Evolutionary conservation across 1,140 invertebrate genomes (phyloP), one percentile per base, ranked within the genome.

Genomic region (Leptestheria dahalacensis): DNA sequence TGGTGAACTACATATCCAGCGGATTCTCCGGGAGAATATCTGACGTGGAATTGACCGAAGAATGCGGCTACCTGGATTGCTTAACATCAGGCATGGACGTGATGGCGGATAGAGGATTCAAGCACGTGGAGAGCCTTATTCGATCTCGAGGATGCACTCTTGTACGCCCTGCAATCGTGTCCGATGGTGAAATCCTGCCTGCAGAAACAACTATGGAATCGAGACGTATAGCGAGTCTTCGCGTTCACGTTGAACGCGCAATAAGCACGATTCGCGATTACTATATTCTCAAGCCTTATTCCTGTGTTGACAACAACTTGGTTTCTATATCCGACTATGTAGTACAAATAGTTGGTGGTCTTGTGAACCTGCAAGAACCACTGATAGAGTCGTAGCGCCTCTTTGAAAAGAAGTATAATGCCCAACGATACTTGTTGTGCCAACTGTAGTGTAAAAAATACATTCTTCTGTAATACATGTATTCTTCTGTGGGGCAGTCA

Each of bases 61-160:
- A 69, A 57, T 67, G 66, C 63, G 58, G 61, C 21, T 71, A 64
- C 60, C 60, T 73, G 23, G 60, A 70, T 50, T 2, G 62, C 25
- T 46, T 72, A 20, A 63, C 62, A 20, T 11, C 51, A 4, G 53
- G 62, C 23, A 62, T 41, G 61, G 24, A 41, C 47, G 62, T 72
- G 9, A 68, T 72, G 67, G 70, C 70, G 49, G 70, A 71, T 65
- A 64, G 69, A 53, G 70, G 67, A 18, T 72, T 69, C 57, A 73
- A 74, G 67, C 63, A 68, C 33, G 68, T 73, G 51, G 64, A 60
- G 33, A 41, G 6, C 33, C 33, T 41, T 6, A 55, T 52, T 54
- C 68, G 48, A 55, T 70, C 28, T n/a, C 51, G 18, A 18, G 65
- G 67, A n/a, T 65, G 67, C 47, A 50, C 61, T 41, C 58, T 74